Base-by-base conservation (phyloP, 2,888 invertebrate species). In the Scaptomyza caliginosa region DNA sequence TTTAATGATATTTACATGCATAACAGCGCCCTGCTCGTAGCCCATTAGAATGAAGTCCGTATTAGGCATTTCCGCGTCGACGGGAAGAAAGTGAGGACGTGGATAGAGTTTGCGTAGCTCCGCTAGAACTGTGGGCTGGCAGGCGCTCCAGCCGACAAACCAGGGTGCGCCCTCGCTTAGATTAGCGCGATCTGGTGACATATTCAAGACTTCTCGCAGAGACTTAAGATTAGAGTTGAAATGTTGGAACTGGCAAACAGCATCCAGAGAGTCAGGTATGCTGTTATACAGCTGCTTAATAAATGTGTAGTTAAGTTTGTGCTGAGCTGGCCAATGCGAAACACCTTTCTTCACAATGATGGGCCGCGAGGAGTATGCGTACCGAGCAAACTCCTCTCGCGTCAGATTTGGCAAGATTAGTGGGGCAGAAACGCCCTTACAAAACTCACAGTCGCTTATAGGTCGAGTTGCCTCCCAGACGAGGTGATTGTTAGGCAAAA, bases 101-200 rank as follows among this genome's bases (percentile, higher is more conserved):
- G 94, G 93, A 90, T 97, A 98, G 89, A 95, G 94, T 85, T 94
- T 92, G 57, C 96, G 93, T 84, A 98, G 93, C 87, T 94, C 93
- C 11, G 93, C 92, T 69, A 96, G 91, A 32, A 97, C 94, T 46
- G 94, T 93, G n/a, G 95, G 94, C 92, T 98, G 96, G 88, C 97
- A 98, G 90, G 97, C 97, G 58, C 96, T 96, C 97, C 97, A 97
- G 75, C 97, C 97, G 42, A 97, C 95, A 92, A 97, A 97, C 97
- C 97, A 97, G 1, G 96, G 94, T 2, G 94, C 94, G 32, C 93
- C 92, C 91, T 94, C 94, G 24, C 90, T 92, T 4, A 89, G 77
- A 43, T 88, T 89, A 4, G 94, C 94, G 86, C 96, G 93, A 50
- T 92, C 93, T 42, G 93, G 91, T 5, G 94, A 93, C 96, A 96